These are phyloP conservation scores for Erpobdella octoculata DNA, from an alignment of 2,888 invertebrate genomes.

Conservation along the genomic window DNA sequence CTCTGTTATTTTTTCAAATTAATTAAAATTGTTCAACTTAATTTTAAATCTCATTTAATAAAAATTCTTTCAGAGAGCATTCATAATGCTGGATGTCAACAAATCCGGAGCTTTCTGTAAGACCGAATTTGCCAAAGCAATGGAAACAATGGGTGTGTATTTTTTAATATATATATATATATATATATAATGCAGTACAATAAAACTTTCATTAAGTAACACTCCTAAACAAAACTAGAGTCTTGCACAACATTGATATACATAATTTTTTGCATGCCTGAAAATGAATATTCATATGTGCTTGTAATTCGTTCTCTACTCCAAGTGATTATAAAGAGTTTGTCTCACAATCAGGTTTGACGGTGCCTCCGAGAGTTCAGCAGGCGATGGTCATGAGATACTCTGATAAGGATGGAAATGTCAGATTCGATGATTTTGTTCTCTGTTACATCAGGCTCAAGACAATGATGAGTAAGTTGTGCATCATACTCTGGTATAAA, in stretches of 20 bases:
- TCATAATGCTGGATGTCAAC: constrained; percentile 21
- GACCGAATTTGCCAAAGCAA: constrained; percentile 26
- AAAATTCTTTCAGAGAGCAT: constrained; percentile 23
- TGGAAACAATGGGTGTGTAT: constrained; percentile 23
- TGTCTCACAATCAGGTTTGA: constrained; percentile 18
- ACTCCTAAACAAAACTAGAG: not conserved
- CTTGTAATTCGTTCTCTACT: not conserved
- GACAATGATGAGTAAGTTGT: constrained; percentile 79
- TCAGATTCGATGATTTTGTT: constrained; percentile 87
- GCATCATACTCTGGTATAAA: too few species aligned
- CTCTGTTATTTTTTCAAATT: not conserved
- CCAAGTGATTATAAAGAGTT: not conserved
- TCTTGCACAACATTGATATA: not conserved
- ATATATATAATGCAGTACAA: not conserved
- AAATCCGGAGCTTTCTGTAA: constrained; percentile 22
- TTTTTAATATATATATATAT: not conserved
- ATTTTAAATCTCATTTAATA: too few species aligned
- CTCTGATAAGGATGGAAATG: constrained; percentile 68
- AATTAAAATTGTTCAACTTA: not conserved
- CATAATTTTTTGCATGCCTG: not conserved
- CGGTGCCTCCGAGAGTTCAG: constrained; percentile 25
- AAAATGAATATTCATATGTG: not conserved
- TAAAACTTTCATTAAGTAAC: not conserved
- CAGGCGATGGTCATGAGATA: constrained; percentile 30
- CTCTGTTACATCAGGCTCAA: constrained; percentile 86